Evolutionary conservation across 2,797 vertebrate species (phyloP).

Genomic region (Aplochiton taeniatus): DNA sequence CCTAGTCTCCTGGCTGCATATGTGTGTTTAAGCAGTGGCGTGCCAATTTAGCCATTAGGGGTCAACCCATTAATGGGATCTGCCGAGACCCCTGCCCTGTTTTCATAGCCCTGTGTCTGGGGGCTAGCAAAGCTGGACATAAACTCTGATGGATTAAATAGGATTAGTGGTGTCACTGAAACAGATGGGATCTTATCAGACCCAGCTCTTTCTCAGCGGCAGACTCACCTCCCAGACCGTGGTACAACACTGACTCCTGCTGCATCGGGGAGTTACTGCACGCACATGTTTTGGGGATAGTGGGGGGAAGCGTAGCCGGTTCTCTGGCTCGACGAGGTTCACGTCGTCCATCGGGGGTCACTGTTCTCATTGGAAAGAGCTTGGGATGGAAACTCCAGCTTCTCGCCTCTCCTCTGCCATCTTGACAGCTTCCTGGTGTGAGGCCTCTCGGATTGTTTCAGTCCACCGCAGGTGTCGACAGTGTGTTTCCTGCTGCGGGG

Average conservation of each 20-base stretch:
- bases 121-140: slow-evolving; percentile 58
- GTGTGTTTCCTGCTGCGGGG: slow-evolving; percentile 57
- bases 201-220: slow-evolving; percentile 16
- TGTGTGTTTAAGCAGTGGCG: slow-evolving; percentile 2
- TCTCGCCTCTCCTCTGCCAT: slow-evolving; percentile 51
- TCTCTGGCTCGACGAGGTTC: slow-evolving; percentile 26
- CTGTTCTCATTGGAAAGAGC: slow-evolving; percentile 75
- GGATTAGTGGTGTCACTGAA: slow-evolving; percentile 71
- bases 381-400: slow-evolving; percentile 15
- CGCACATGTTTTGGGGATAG: slow-evolving; percentile 2
- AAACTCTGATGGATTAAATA: slow-evolving; percentile 66
- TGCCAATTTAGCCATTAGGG: slow-evolving; percentile 48
- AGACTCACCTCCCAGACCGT: slow-evolving; percentile 16
- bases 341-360: slow-evolving; percentile 78
- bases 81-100: slow-evolving; percentile 44
- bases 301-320: slow-evolving; percentile 35
- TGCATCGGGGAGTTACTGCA: slow-evolving; percentile 55
- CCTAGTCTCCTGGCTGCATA: background rate
- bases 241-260: slow-evolving; percentile 76
- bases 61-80: slow-evolving; percentile 62
- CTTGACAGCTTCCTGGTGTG: slow-evolving; percentile 49
- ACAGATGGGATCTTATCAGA: slow-evolving; percentile 64
- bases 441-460: slow-evolving; percentile 38
- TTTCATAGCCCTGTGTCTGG: slow-evolving; percentile 39
- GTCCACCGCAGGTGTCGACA: slow-evolving; percentile 51